These are phyloP conservation scores for Plecotus auritus DNA, from an alignment of 2,113 vertebrate species.

Conservation along the genomic window DNA sequence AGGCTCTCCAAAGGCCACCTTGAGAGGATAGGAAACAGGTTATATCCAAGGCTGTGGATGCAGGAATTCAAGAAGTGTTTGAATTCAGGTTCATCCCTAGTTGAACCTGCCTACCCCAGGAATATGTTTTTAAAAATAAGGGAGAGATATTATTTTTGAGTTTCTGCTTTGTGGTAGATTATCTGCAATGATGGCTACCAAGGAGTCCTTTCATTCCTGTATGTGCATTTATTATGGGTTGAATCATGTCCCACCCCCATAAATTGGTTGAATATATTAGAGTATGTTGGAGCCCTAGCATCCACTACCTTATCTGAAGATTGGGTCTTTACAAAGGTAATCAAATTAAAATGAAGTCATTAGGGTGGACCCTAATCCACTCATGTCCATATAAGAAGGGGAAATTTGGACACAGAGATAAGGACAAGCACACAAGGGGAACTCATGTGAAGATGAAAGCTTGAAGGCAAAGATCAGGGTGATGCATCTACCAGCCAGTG, in stretches of 20 bases:
- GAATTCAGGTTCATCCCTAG: not conserved
- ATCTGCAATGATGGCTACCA: not conserved
- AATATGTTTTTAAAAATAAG: conserved; percentile 13
- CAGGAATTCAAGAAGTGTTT: not conserved
- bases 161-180: not conserved
- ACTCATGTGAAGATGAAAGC: not conserved
- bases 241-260: not conserved
- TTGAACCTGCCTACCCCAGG: not conserved
- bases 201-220: not conserved
- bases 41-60: not conserved
- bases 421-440: not conserved
- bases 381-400: not conserved
- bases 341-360: not conserved
- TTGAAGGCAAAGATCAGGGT: not conserved
- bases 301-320: not conserved
- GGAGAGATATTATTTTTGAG: not conserved
- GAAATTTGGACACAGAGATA: not conserved
- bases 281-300: not conserved
- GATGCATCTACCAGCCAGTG: not conserved
- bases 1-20: not conserved
- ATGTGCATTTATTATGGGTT: not conserved
- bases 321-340: not conserved
- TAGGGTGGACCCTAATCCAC: not conserved
- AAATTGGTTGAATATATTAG: not conserved
- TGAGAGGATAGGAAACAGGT: not conserved